Evolutionary conservation across 2,888 invertebrate genomes (phyloP).

Genomic region (Cenopis cana): DNA sequence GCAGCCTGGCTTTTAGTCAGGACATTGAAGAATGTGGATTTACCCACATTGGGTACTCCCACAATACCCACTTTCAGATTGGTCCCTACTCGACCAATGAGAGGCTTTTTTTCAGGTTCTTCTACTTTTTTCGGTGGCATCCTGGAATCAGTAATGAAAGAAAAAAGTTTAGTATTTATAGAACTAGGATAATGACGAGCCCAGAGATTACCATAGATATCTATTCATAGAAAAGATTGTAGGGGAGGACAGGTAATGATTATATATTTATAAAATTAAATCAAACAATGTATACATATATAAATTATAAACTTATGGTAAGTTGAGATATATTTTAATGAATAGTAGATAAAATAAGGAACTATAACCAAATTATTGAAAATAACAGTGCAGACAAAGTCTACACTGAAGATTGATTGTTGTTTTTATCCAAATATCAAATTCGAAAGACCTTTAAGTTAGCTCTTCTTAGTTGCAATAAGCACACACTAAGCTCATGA

Average conservation of each 20-base stretch:
- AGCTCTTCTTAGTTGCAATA: neutral
- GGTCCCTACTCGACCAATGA: slow-evolving; percentile 98
- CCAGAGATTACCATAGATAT: no score
- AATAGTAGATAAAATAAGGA: no score
- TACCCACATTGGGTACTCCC: slow-evolving; percentile 99
- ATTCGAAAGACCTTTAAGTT: no score
- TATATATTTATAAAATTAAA: no score
- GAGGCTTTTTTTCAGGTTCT: slow-evolving; percentile 94
- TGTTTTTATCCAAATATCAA: neutral
- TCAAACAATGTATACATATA: no score
- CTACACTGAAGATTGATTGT: neutral
- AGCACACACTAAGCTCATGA: slow-evolving; percentile 16
- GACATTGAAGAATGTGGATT: slow-evolving; percentile 99
- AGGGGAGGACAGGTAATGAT: no score
- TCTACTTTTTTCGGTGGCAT: slow-evolving; percentile 96
- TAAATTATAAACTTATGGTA: no score
- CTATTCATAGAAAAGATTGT: no score
- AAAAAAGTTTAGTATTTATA: neutral
- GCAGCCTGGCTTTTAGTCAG: slow-evolving; percentile 98
- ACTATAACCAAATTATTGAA: neutral
- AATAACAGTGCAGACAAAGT: neutral
- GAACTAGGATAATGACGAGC: neutral
- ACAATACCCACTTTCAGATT: slow-evolving; percentile 98
- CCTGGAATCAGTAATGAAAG: slow-evolving; percentile 55
- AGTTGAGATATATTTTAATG: no score